phyloP scores from a whole-genome alignment of 2,113 vertebrate genomes.

The Macrotis lagotis region DNA sequence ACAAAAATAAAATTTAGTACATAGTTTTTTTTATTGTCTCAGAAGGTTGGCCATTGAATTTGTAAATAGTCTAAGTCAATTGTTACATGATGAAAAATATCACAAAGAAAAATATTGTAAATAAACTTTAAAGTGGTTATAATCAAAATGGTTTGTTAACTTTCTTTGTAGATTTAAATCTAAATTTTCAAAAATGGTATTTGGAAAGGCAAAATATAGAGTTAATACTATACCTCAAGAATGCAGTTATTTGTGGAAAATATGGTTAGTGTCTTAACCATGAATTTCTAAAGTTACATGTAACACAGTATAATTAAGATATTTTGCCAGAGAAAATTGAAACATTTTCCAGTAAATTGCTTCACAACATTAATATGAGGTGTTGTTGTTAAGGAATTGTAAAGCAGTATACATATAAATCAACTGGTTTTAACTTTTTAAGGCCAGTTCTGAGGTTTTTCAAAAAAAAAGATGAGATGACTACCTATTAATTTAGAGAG shows the following conservation, averaged over 20 bases:
- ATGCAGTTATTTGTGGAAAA: constrained; percentile 38
- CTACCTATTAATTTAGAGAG: neutral
- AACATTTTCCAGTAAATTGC: constrained; percentile 51
- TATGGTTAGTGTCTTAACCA: constrained; percentile 36
- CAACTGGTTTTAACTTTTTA: constrained; percentile 34
- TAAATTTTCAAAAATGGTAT: constrained; percentile 21
- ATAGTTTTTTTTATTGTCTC: constrained; percentile 84
- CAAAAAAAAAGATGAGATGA: neutral
- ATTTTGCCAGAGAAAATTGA: constrained; percentile 59
- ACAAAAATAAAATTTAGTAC: constrained; percentile 86
- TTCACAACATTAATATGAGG: constrained; percentile 32
- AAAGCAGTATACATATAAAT: neutral
- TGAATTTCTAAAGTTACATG: constrained; percentile 57
- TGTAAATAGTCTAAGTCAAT: constrained; percentile 84
- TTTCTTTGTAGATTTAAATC: constrained; percentile 65
- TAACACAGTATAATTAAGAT: constrained; percentile 51
- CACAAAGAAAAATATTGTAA: constrained; percentile 85
- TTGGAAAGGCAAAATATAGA: constrained; percentile 42
- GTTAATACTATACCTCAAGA: constrained; percentile 18
- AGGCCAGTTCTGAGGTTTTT: constrained; percentile 38
- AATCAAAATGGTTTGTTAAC: constrained; percentile 72
- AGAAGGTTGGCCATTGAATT: constrained; percentile 84
- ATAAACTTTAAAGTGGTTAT: constrained; percentile 86
- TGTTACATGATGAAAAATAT: constrained; percentile 84
- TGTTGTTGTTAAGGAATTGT: constrained; percentile 21